phyloP scores from a whole-genome alignment of 1,140 invertebrate species.

The Micrasema longulum region DNA sequence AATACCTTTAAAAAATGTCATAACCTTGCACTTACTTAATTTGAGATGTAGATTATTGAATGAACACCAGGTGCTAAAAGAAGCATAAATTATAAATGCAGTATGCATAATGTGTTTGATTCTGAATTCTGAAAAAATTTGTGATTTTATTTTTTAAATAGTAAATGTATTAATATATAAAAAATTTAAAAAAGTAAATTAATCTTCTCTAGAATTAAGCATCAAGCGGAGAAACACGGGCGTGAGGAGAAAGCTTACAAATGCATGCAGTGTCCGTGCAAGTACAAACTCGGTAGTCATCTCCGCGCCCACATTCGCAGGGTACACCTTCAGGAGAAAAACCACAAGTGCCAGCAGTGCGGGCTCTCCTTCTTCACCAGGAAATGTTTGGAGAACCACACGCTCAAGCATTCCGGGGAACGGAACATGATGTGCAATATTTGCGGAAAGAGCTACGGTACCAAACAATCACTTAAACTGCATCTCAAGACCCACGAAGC shows the following conservation, averaged over 20 bases:
- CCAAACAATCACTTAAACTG: conserved; percentile 71
- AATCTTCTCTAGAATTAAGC: conserved; percentile 32
- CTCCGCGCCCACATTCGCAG: conserved; percentile 59
- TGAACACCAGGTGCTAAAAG: no score
- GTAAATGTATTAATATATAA: no score
- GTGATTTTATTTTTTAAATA: no score
- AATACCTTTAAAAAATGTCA: no score
- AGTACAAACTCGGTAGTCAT: conserved; percentile 60
- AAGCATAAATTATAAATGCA: no score
- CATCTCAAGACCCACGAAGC: conserved; percentile 81
- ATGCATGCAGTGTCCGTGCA: conserved; percentile 60
- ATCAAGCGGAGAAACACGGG: conserved; percentile 57
- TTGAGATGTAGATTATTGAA: no score
- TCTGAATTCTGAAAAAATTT: no score
- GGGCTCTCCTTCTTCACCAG: conserved; percentile 59
- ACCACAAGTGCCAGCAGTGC: conserved; percentile 61
- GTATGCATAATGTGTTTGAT: no score
- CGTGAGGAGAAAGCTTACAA: conserved; percentile 56
- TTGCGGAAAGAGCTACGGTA: conserved; percentile 64
- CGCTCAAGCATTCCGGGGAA: conserved; percentile 66
- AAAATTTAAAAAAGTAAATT: no score
- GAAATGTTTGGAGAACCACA: conserved; percentile 63
- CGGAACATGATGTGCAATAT: conserved; percentile 67
- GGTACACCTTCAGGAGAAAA: conserved; percentile 61
- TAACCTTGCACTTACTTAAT: no score